These are phyloP conservation scores for Scaptomyza hsui DNA, from an alignment of 1,140 invertebrate genomes.

Conservation along the genomic window DNA sequence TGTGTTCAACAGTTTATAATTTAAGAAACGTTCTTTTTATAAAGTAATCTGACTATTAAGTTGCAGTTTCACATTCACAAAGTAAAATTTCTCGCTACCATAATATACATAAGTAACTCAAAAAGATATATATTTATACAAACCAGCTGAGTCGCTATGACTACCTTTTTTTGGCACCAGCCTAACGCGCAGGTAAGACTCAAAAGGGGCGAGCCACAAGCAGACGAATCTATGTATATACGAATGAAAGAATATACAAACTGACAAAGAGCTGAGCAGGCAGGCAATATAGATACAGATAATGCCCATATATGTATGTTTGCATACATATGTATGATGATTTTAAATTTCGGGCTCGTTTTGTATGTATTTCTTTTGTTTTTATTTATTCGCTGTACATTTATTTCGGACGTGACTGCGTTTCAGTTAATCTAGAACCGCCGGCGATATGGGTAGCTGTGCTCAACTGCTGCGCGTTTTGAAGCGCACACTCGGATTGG, in stretches of 20 bases:
- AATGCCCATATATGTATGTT: constrained; percentile 25
- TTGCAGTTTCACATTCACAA: too few relatives aligned
- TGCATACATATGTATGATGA: constrained; percentile 41
- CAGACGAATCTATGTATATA: constrained; percentile 10
- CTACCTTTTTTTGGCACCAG: constrained; percentile 36
- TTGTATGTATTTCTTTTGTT: constrained; percentile 55
- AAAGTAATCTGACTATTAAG: too few relatives aligned
- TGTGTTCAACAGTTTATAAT: background rate
- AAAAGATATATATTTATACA: background rate
- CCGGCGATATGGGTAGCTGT: constrained; percentile 56
- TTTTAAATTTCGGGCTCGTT: constrained; percentile 51
- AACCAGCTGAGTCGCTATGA: background rate
- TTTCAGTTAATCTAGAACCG: constrained; percentile 56
- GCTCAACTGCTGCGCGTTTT: constrained; percentile 55
- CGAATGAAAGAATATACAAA: constrained; percentile 3
- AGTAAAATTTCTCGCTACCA: too few relatives aligned
- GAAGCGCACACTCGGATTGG: constrained; percentile 54
- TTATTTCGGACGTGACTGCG: constrained; percentile 30
- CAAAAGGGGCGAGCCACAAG: constrained; percentile 7
- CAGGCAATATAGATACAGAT: constrained; percentile 29
- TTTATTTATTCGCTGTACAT: constrained; percentile 12
- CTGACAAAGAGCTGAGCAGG: background rate
- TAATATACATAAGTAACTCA: too few relatives aligned
- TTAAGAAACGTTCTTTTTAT: too few relatives aligned
- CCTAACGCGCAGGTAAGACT: constrained; percentile 62